A percentile compares a stretch with the other conserved stretches of the same genome.
These are phyloP conservation scores for Cyclophora albipunctata DNA, from an alignment of 2,888 invertebrate genomes.

Conservation along the genomic window DNA sequence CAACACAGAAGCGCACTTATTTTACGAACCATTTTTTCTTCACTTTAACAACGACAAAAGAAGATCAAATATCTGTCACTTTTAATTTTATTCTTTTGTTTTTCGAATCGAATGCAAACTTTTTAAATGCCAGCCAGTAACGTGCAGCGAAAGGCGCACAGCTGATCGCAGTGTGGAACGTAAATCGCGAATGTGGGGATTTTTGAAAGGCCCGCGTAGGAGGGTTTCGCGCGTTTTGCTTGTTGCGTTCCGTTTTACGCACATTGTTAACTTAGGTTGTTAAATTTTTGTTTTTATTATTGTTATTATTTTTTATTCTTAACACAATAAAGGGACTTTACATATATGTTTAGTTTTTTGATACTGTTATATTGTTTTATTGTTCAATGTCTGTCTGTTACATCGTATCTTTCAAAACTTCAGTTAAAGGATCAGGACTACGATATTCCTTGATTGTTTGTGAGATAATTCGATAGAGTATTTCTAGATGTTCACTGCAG, in stretches of 20 bases:
- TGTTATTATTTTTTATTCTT: too few species aligned
- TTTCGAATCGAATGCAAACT: constrained; percentile 17
- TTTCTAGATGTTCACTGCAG: too few species aligned
- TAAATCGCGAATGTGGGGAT: constrained; percentile 51
- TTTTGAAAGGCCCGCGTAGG: constrained; percentile 76
- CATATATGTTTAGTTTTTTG: too few species aligned
- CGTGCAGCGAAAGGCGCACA: constrained; percentile 62
- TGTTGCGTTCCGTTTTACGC: constrained; percentile 52
- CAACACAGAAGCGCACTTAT: constrained; percentile 62
- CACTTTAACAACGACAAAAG: constrained; percentile 3
- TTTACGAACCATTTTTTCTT: constrained; percentile 58
- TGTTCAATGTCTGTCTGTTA: too few species aligned
- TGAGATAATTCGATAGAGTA: too few species aligned
- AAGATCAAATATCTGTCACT: constrained; percentile 12
- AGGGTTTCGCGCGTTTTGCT: constrained; percentile 66
- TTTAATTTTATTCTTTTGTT: background rate
- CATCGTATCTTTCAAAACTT: too few species aligned
- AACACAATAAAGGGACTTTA: too few species aligned
- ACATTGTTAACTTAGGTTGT: constrained; percentile 5
- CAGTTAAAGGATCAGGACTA: too few species aligned
- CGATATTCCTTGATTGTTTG: too few species aligned
- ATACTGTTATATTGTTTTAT: too few species aligned
- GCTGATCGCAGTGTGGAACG: constrained; percentile 50
- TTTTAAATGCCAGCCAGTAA: constrained; percentile 24
- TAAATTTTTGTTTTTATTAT: too few species aligned